These are phyloP conservation scores for Otocyon megalotis DNA, from an alignment of 2,113 vertebrate species.

Conservation along the genomic window DNA sequence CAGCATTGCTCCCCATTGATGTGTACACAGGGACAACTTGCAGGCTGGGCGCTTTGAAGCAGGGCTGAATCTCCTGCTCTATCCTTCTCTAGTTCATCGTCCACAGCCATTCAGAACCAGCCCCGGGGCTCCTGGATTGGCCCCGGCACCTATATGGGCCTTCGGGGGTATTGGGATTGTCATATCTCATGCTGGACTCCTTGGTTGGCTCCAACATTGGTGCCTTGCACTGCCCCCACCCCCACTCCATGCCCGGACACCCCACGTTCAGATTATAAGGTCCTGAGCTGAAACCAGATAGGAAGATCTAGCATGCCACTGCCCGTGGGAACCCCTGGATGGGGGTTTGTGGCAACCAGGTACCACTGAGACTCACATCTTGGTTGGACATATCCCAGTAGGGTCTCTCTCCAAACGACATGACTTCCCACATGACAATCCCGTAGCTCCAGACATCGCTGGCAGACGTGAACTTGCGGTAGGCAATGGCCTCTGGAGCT, in stretches of 20 bases:
- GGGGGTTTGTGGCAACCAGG: no score
- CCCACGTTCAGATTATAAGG: neutral
- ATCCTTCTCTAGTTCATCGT: neutral
- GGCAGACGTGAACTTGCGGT: conserved; percentile 92
- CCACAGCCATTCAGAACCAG: neutral
- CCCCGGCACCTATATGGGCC: neutral
- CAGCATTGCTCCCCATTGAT: accelerated
- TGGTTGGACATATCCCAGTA: conserved; percentile 94
- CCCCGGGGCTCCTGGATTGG: neutral
- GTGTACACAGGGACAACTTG: accelerated
- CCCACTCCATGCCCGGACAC: neutral
- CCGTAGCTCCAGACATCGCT: conserved; percentile 92
- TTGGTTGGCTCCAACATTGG: neutral
- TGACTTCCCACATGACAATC: conserved; percentile 93
- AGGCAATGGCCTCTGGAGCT: conserved; percentile 90
- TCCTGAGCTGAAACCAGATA: neutral
- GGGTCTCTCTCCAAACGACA: conserved; percentile 92
- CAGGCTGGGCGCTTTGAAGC: neutral
- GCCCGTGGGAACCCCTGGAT: neutral
- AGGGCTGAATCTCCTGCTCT: neutral
- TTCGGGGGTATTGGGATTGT: neutral
- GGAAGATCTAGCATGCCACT: neutral
- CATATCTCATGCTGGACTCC: neutral
- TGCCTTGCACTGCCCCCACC: neutral
- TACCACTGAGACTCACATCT: conserved; percentile 86